phyloP scores from a whole-genome alignment of 2,797 vertebrate species.

The Bovichtus variegatus region DNA sequence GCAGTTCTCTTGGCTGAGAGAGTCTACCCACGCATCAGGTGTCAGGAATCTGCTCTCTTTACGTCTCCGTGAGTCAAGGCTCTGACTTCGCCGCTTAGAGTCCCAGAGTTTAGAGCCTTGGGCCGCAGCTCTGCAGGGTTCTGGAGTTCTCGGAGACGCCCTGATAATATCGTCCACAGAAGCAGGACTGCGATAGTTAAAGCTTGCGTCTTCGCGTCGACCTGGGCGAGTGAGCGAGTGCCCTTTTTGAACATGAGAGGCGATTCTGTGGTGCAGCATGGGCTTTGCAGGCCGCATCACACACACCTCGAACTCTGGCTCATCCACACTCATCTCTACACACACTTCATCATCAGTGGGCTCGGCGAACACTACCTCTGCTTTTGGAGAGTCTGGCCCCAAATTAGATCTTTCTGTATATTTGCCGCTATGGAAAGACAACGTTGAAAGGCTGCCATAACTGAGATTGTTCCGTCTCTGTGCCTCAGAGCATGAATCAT shows the following conservation, averaged over 20 bases:
- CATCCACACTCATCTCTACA: slow-evolving; percentile 95
- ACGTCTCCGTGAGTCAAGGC: slow-evolving; percentile 73
- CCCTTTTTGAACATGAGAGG: slow-evolving; percentile 60
- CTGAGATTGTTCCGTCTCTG: slow-evolving; percentile 58
- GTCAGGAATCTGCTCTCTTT: slow-evolving; percentile 72
- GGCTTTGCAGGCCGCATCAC: slow-evolving; percentile 38
- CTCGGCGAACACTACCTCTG: slow-evolving; percentile 19
- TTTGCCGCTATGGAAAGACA: slow-evolving; percentile 47
- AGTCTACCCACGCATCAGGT: slow-evolving; percentile 86
- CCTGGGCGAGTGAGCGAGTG: slow-evolving; percentile 21
- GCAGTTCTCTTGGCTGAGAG: slow-evolving; percentile 78
- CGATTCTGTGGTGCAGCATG: slow-evolving; percentile 70
- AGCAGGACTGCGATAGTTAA: slow-evolving; percentile 31
- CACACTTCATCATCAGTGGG: slow-evolving; percentile 56
- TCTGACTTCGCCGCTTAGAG: slow-evolving; percentile 73
- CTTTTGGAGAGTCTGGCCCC: slow-evolving; percentile 80
- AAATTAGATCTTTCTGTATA: slow-evolving; percentile 54
- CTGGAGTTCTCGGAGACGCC: slow-evolving; percentile 24
- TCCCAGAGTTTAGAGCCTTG: slow-evolving; percentile 51
- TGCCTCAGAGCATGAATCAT: slow-evolving; percentile 54
- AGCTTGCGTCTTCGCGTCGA: slow-evolving; percentile 31
- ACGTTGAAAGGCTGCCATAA: slow-evolving; percentile 52
- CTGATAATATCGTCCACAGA: slow-evolving; percentile 31
- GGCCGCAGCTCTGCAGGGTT: slow-evolving; percentile 41
- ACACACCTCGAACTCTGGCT: slow-evolving; percentile 69